Base-by-base conservation (phyloP, 2,888 invertebrate species). In the Celastrina argiolus region DNA sequence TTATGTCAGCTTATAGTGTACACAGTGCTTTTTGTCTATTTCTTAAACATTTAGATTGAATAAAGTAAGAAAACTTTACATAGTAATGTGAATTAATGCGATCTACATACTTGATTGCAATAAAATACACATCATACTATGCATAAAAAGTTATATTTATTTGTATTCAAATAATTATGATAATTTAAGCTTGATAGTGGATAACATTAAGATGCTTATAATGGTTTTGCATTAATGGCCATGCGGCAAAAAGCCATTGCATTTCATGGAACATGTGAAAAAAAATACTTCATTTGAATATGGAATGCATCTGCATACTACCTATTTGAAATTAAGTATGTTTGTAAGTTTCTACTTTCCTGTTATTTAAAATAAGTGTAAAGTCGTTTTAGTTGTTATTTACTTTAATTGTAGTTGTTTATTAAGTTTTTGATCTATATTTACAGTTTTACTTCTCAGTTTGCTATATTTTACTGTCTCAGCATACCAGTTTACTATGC, bases 251-350 rank as follows among this genome's bases (percentile, higher is more conserved):
- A 51, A 51, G 51, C 51, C 6, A 12, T 22, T 12, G 51, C 51
- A 36, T 18, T 26, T 16, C 59, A 31, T 31, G 0, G 8, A 31
- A 16, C 16, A 34, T 22, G 34, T 61, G 10, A 36, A 39, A 61
- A 61, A 36, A 61, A 61, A 61, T 4, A n/a, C n/a, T n/a, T 14
- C 22, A 36, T 61, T 61, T 36, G 36, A 61, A 61, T 61, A 61
- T 61, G 22, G 61, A 39, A 61, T 39, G 14, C 39, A 61, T 61
- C 36, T 39, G 39, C 26, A 22, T 61, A 61, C 0, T 5, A 31
- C 7, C 7, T 34, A 31, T 51, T 26, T 22, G 26, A 51, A 51
- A n/a, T n/a, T n/a, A n/a, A n/a, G n/a, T n/a, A n/a, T n/a, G n/a
- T n/a, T 51, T 51, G 22, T 12, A 51, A 51, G 51, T 51, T 51